Base-by-base conservation (phyloP, 2,888 invertebrate genomes). In the Orthosia cruda region DNA sequence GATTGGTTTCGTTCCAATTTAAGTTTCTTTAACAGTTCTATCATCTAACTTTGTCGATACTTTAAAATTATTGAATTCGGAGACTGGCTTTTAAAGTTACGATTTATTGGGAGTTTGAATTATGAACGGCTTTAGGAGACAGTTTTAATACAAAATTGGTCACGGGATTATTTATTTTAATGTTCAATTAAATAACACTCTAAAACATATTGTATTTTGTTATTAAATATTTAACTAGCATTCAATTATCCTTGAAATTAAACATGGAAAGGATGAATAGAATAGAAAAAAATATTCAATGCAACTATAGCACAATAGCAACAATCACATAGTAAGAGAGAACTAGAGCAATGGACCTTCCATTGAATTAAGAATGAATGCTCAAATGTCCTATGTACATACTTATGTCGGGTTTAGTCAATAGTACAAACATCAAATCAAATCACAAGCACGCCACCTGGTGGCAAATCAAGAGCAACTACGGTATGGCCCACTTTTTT, bases 1-100 rank as follows among this genome's bases (percentile, higher is more conserved):
- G 12, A 72, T 70, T 62, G 23, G 61, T 76, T 59, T 70, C 49
- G 62, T 74, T 77, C 71, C 71, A 80, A 81, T 84, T 82, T 55
- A 79, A 68, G 61, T 74, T 84, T 76, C 64, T 71, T 80, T 68
- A 62, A 68, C 20, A 69, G 70, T 59, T 45, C 59, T 71, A 63
- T 54, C 20, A 54, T 58, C 57, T 18, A 74, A 84, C 73, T 84
- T 84, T 67, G 66, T 50, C 49, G 61, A 74, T 75, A 82, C 58
- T 68, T 63, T 49, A 66, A 55, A 81, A 66, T 81, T 49, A 75
- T 74, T 71, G 55, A 61, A 71, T 67, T 76, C 9, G 20, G 26
- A 12, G 62, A 67, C 45, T 47, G 23, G 23, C 47, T 58, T 66
- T n/a, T 7, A 45, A 45, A 80, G 40, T 66, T 50, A 57, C 13